These are phyloP conservation scores for Cheiracanthium punctorium DNA, from an alignment of 2,888 invertebrate species.

Conservation along the genomic window DNA sequence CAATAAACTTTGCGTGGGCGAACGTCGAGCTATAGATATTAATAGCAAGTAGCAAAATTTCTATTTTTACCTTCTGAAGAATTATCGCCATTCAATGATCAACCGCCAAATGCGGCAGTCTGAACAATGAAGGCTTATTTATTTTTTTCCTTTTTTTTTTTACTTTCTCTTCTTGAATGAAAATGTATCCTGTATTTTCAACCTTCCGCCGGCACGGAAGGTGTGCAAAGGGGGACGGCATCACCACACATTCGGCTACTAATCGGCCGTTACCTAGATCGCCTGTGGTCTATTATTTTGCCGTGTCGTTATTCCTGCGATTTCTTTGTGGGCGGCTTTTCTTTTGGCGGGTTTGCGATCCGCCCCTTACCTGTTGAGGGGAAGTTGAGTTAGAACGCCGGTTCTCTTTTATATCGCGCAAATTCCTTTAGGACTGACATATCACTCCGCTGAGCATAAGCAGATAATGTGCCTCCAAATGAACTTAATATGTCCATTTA, in stretches of 20 bases:
- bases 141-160: no score
- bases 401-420: not conserved
- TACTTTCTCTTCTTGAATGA: not conserved
- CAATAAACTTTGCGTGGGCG: no score
- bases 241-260: constrained; percentile 2
- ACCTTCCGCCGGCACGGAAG: not conserved
- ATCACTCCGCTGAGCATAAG: not conserved
- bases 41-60: no score
- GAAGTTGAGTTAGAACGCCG: not conserved
- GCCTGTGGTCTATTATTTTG: constrained; percentile 30
- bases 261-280: constrained; percentile 20
- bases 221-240: constrained; percentile 24
- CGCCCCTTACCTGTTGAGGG: not conserved
- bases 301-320: not conserved
- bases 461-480: not conserved
- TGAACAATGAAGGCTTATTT: not conserved
- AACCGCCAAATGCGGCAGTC: not conserved
- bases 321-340: not conserved
- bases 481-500: not conserved
- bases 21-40: no score
- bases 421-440: not conserved
- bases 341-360: not conserved
- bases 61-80: not conserved
- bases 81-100: not conserved
- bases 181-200: not conserved